Evolutionary conservation across 2,797 vertebrate genomes (phyloP).

Genomic region (Tragopan temminckii): DNA sequence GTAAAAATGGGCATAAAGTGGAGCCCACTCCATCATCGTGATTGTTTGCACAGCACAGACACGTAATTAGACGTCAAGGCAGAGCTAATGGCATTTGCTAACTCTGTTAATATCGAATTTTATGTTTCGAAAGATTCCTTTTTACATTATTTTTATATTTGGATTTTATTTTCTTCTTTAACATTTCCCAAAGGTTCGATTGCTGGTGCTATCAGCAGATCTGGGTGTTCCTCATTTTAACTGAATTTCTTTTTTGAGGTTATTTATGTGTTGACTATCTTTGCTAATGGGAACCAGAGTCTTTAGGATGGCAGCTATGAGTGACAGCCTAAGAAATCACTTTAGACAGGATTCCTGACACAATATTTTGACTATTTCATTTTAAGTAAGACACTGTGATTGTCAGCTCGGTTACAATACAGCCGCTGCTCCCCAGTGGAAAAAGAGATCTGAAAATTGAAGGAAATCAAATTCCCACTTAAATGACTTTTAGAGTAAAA

Average conservation of each 20-base stretch:
- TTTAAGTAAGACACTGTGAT: conserved; percentile 52
- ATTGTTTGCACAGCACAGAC: conserved; percentile 12
- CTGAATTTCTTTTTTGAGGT: background rate
- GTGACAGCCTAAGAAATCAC: conserved; percentile 65
- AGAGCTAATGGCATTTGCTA: background rate
- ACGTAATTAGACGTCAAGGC: background rate
- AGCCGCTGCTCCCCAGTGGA: conserved; percentile 57
- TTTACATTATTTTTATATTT: background rate
- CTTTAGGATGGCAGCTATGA: conserved; percentile 48
- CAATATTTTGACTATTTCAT: conserved; percentile 78
- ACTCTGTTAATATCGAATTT: background rate
- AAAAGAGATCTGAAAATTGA: background rate
- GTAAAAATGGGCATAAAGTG: background rate
- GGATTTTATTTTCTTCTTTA: background rate
- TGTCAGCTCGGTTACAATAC: conserved; percentile 70
- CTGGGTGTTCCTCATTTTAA: background rate
- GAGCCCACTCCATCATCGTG: background rate
- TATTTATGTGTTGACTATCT: conserved; percentile 26
- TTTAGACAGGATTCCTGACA: conserved; percentile 62
- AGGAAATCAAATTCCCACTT: conserved; percentile 54
- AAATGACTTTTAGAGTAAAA: conserved; percentile 52
- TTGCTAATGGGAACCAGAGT: conserved; percentile 36
- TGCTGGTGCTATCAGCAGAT: background rate
- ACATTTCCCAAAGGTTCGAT: background rate
- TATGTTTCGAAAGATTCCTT: background rate